These are phyloP conservation scores for Rapana venosa DNA, from an alignment of 2,888 invertebrate genomes.

Conservation along the genomic window DNA sequence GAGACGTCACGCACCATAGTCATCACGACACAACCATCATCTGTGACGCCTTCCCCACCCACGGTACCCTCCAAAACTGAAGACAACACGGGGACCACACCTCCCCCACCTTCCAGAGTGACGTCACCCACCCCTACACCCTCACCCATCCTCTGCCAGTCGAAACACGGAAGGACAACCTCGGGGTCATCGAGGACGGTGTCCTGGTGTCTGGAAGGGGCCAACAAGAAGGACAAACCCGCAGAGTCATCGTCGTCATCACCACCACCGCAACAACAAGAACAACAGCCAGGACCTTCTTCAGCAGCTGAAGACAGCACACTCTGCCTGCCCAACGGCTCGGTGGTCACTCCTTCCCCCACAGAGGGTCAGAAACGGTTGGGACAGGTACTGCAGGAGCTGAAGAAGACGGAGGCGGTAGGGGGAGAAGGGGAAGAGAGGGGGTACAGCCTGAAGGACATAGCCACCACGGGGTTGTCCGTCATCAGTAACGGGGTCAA, in stretches of 20 bases:
- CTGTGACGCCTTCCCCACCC: neutral
- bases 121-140: neutral
- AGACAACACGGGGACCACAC: neutral
- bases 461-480: conserved; percentile 46
- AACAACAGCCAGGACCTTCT: neutral
- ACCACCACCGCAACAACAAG: too few relatives aligned
- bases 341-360: neutral
- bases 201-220: conserved; percentile 34
- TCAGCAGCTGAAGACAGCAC: neutral
- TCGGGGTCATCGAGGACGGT: conserved; percentile 22
- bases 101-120: neutral
- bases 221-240: neutral
- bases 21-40: neutral
- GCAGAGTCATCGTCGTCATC: neutral
- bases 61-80: neutral
- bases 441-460: conserved; percentile 43
- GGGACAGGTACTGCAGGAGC: conserved; percentile 15
- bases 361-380: conserved; percentile 37
- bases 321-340: neutral
- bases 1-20: neutral
- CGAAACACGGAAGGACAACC: neutral
- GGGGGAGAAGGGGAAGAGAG: neutral
- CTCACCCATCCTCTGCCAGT: conserved; percentile 31
- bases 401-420: conserved; percentile 16
- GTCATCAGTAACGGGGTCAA: conserved; percentile 48